phyloP scores from a whole-genome alignment of 2,797 vertebrate genomes.

The Naso thynnoides region DNA sequence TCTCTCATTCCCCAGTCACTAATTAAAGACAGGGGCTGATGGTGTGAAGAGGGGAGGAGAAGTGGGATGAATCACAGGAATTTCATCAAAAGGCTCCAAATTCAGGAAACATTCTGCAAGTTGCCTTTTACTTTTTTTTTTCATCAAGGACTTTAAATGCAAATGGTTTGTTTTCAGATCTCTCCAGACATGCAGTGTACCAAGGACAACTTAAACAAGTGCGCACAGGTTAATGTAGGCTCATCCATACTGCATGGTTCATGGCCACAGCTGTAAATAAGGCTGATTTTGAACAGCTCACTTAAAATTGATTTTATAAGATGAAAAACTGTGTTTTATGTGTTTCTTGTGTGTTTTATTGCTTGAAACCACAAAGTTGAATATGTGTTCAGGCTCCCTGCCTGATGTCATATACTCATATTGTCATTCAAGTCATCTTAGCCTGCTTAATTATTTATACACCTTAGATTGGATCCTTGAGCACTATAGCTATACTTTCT shows the following conservation, averaged over 20 bases:
- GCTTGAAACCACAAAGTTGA: constrained; percentile 37
- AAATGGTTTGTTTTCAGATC: constrained; percentile 47
- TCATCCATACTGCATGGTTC: not conserved
- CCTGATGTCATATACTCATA: constrained; percentile 53
- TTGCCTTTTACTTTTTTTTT: constrained; percentile 66
- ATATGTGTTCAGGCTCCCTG: constrained; percentile 46
- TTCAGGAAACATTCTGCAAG: constrained; percentile 75
- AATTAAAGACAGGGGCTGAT: constrained; percentile 84
- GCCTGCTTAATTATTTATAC: constrained; percentile 86
- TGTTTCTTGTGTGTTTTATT: constrained; percentile 28
- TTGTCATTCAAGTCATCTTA: constrained; percentile 85
- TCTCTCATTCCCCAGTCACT: constrained; percentile 84
- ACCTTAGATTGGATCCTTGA: constrained; percentile 82
- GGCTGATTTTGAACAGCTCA: not conserved
- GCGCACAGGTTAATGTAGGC: not conserved
- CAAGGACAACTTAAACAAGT: constrained; percentile 23
- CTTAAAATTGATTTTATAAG: constrained; percentile 12
- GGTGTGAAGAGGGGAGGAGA: constrained; percentile 45
- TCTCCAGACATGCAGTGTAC: constrained; percentile 7
- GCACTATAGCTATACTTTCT: constrained; percentile 62
- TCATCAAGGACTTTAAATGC: constrained; percentile 66
- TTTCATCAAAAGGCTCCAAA: constrained; percentile 73
- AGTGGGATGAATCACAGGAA: constrained; percentile 76
- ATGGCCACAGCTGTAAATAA: constrained; percentile 9
- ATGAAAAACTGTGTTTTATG: constrained; percentile 23